These are phyloP conservation scores for Leuctra nigra DNA, from an alignment of 2,888 invertebrate species.

Conservation along the genomic window DNA sequence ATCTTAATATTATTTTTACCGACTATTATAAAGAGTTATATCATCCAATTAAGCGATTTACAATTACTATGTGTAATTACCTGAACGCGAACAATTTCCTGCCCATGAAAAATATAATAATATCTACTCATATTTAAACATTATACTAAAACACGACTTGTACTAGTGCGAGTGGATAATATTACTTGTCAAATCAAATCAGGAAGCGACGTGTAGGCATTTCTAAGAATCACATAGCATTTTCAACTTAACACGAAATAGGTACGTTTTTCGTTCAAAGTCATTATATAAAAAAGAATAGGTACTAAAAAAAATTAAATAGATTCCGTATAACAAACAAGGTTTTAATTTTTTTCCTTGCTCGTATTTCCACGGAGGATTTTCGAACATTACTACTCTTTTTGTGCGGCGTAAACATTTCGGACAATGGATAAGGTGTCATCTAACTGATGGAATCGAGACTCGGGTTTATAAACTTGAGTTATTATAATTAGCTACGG, in stretches of 20 bases:
- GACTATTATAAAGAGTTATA: too few species aligned
- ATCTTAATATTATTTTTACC: too few species aligned
- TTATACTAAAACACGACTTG: not conserved
- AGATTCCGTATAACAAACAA: not conserved
- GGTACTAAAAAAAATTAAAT: too few species aligned
- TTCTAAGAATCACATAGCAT: not conserved
- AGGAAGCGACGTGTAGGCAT: not conserved
- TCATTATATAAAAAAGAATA: too few species aligned
- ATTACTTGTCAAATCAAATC: not conserved
- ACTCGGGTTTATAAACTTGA: conserved; percentile 22
- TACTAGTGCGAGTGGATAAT: not conserved
- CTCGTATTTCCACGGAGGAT: not conserved
- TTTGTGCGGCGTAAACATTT: conserved; percentile 27
- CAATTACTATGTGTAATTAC: conserved; percentile 1
- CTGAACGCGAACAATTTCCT: not conserved
- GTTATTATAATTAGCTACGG: conserved; percentile 27
- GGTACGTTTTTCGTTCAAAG: too few species aligned
- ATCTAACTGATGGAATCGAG: conserved; percentile 14
- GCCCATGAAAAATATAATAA: too few species aligned
- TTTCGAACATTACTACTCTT: conserved; percentile 16
- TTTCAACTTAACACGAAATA: not conserved
- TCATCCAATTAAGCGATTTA: not conserved
- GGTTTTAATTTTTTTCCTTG: not conserved
- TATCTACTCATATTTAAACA: too few species aligned
- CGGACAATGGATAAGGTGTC: conserved; percentile 25